Base-by-base conservation (phyloP, 2,797 vertebrate species). In the Tamandua tetradactyla region DNA sequence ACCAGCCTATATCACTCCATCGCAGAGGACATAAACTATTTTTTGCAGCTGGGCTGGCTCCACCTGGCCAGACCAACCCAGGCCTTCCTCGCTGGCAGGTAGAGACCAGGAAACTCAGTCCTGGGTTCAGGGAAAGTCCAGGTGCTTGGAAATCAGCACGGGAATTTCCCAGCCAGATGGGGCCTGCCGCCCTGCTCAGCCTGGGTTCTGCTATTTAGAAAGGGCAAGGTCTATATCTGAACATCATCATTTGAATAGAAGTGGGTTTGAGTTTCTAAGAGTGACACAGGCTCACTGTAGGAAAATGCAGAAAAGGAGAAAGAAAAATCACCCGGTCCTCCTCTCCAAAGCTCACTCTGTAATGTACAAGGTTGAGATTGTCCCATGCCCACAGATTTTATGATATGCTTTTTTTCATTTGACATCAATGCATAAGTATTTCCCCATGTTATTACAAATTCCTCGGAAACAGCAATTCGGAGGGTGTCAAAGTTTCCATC, bases 51-150 rank as follows among this genome's bases (percentile, higher is more conserved):
- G n/a, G 40, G 13, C 68, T 94, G 22, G 15, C 78, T 14, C 12
- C 0, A 25, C 61, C 0, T 4, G 22, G 20, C 55, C 5, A 4
- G 1, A 22, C 55, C 20, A 55, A 7, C 55, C 37, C 5, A 0
- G 0, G 15, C 59, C 18, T 44, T 74, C 52, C 62, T 35, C 27
- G 3, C 0, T 2, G 35, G 5, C 66, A 27, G 30, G 27, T 18
- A 55, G n/a, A n/a, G 1, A 57, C 66, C 66, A 49, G 22, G 42
- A 1, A 35, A 61, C 37, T 9, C 32, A 30, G 35, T 75, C n/a
- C 37, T 0, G 49, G 9, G 30, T 25, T n/a, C 35, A 7, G 30
- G 80, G 15, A 30, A 13, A 32, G 57, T 42, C 61, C 61, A 8
- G 0, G 27, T 1, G 17, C 74, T 62, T 40, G 75, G 35, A 64